Percentiles rank a stretch among this genome's conserved stretches.
Evolutionary conservation across 2,888 invertebrate genomes (phyloP).

Genomic region (Catotricha subobsoleta): DNA sequence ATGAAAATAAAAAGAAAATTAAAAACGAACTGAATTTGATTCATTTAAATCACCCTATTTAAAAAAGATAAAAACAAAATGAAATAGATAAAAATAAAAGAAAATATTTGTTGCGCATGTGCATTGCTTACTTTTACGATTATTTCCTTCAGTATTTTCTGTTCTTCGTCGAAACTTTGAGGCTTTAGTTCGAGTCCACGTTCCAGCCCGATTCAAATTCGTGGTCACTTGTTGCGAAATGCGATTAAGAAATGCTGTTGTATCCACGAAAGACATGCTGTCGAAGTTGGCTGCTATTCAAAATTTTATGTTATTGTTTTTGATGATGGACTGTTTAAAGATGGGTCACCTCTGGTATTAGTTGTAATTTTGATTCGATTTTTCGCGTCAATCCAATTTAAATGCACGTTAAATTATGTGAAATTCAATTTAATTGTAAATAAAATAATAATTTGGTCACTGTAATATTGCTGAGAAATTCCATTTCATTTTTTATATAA

Average conservation of each 20-base stretch:
- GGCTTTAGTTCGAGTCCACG: constrained; percentile 9
- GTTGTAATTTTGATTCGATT: not conserved
- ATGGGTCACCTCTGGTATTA: too few relatives aligned
- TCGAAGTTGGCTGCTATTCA: not conserved
- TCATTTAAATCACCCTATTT: too few relatives aligned
- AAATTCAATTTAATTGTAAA: too few relatives aligned
- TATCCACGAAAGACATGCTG: constrained; percentile 8
- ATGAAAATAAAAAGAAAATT: not conserved
- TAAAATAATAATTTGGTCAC: too few relatives aligned
- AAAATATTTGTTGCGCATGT: too few relatives aligned
- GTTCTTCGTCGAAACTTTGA: constrained; percentile 11
- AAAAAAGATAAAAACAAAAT: too few relatives aligned
- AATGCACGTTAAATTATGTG: too few relatives aligned
- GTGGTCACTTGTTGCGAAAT: constrained; percentile 13
- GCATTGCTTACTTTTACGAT: constrained; percentile 6
- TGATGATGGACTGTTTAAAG: too few relatives aligned
- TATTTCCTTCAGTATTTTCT: constrained; percentile 3
- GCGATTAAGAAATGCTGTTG: constrained; percentile 5
- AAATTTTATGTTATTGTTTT: too few relatives aligned
- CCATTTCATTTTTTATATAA: too few relatives aligned
- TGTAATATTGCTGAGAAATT: too few relatives aligned
- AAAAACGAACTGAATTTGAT: not conserved
- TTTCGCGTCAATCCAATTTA: not conserved
- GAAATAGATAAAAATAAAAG: too few relatives aligned
- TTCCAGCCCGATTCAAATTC: constrained; percentile 10